Evolutionary conservation across 2,888 invertebrate species (phyloP), one percentile per base, ranked within the genome.

Genomic region (Tetragnatha montana): DNA sequence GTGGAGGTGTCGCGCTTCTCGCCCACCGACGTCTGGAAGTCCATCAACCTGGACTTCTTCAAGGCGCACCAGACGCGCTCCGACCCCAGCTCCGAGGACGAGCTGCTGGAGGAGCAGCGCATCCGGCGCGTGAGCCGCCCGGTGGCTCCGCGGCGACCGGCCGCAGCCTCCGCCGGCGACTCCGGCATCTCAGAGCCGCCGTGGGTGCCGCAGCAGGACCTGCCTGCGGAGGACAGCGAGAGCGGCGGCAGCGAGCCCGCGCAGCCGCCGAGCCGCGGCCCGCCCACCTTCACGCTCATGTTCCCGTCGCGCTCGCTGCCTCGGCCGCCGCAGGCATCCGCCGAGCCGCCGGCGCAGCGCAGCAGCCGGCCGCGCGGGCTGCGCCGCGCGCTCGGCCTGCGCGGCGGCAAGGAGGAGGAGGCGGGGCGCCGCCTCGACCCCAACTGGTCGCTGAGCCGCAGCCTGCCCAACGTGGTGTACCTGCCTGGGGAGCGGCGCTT

Each of bases 361-460:
- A 90, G 71, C 49, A 92, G 92, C 87, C 93, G 92, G 70, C 91
- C 96, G 7, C 96, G 96, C 93, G 96, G 96, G 93, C 94, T 96
- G 12, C 90, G 90, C 51, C 89, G 88, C 80, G 88, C 76, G 69
- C 79, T 91, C 21, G 90, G 91, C 1, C 51, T 90, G 19, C 73
- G 85, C 60, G 14, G 90, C 68, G n/a, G 60, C 22, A 19, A 69
- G 7, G 78, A 76, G 14, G 89, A 87, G 6, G 92, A 91, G 19
- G 89, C 92, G 17, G 92, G 76, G 35, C 82, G 88, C 6, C 82
- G 88, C 6, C 86, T 94, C 69, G 95, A 95, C 92, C 95, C 95
- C 82, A 97, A 97, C 93, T 97, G 97, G 97, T 95, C 97, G 92
- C 93, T 97, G 60, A 96, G 96, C 88, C 95, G 96, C 92, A 96